phyloP scores from a whole-genome alignment of 2,888 invertebrate species.

The Alviniconcha strummeri region DNA sequence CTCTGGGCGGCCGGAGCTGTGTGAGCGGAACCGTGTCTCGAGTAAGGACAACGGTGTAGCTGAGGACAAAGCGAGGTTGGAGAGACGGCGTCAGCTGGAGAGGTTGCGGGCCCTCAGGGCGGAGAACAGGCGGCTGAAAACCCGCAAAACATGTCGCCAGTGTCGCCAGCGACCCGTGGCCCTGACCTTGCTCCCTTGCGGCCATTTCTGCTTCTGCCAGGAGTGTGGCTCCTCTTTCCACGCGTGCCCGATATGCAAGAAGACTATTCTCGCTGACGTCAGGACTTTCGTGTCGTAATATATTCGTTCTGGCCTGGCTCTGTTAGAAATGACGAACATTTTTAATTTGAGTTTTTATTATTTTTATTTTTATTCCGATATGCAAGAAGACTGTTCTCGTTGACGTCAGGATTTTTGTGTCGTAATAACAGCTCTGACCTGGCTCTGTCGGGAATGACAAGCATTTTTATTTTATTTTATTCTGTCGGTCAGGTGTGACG shows the following conservation, averaged over 20 bases:
- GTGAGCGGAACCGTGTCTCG: too few relatives aligned
- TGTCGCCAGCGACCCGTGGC: constrained; percentile 22
- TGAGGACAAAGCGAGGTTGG: too few relatives aligned
- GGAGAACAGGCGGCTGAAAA: constrained; percentile 22
- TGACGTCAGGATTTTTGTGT: constrained; percentile 22
- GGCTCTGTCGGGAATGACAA: too few relatives aligned
- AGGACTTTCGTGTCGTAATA: constrained; percentile 16
- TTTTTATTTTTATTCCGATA: not conserved
- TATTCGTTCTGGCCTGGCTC: too few relatives aligned
- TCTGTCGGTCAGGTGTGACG: too few relatives aligned
- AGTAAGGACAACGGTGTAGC: too few relatives aligned
- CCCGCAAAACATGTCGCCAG: constrained; percentile 9
- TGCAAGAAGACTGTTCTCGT: constrained; percentile 23
- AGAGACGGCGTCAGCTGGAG: not conserved
- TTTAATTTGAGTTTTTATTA: too few relatives aligned
- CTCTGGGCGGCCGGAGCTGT: too few relatives aligned
- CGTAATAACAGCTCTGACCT: not conserved
- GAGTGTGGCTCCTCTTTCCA: constrained; percentile 11
- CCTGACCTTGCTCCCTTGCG: constrained; percentile 28
- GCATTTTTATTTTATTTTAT: too few relatives aligned
- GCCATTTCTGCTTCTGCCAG: constrained; percentile 28
- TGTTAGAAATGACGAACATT: too few relatives aligned
- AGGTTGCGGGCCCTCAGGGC: not conserved
- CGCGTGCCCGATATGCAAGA: constrained; percentile 15
- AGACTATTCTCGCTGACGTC: constrained; percentile 27